phyloP scores from a whole-genome alignment of 2,797 vertebrate species.

The Euthynnus affinis region DNA sequence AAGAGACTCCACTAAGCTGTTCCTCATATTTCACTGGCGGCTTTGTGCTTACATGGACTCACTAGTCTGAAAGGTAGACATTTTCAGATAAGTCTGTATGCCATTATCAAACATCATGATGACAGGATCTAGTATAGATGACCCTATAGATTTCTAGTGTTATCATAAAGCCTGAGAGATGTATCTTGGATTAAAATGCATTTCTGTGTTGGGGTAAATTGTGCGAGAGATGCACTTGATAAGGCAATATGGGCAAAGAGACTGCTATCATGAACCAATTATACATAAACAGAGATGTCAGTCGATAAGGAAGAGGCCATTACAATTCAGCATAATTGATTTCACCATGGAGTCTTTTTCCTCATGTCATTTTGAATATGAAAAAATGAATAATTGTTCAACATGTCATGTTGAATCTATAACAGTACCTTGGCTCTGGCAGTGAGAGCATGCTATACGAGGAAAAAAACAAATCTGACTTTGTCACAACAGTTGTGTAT shows the following conservation, averaged over 20 bases:
- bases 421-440: background rate
- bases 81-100: background rate
- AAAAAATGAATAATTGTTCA: conserved; percentile 14
- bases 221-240: conserved; percentile 34
- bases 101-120: conserved; percentile 3
- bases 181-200: conserved; percentile 18
- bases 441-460: background rate
- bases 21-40: conserved; percentile 6
- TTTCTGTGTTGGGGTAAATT: conserved; percentile 24
- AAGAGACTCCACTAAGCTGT: background rate
- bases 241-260: conserved; percentile 7
- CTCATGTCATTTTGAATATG: conserved; percentile 23
- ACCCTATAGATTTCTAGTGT: conserved; percentile 2
- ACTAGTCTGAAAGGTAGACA: background rate
- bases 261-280: conserved; percentile 51
- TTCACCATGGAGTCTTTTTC: conserved; percentile 18
- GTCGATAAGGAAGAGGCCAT: conserved; percentile 34
- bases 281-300: conserved; percentile 57
- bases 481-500: background rate
- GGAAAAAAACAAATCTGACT: background rate
- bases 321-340: conserved; percentile 56
- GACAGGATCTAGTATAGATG: background rate
- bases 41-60: background rate
- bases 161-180: conserved; percentile 3
- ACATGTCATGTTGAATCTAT: conserved; percentile 16